These are phyloP conservation scores for Anastrepha obliqua DNA, from an alignment of 1,140 invertebrate genomes.

Conservation along the genomic window DNA sequence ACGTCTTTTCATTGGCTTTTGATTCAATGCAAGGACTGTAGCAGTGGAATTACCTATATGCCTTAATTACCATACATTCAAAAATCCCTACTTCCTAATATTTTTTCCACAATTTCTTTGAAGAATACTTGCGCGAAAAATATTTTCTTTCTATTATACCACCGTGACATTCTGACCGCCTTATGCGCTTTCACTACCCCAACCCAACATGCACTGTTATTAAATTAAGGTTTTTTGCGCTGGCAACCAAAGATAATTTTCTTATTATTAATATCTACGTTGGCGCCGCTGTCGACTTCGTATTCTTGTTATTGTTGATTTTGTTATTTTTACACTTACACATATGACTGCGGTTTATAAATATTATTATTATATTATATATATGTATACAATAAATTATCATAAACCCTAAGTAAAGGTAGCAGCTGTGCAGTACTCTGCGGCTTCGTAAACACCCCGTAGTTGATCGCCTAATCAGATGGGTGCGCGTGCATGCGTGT, in stretches of 20 bases:
- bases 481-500: too few relatives aligned
- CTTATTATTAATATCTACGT: slow-evolving; percentile 9
- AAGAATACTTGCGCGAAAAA: not conserved
- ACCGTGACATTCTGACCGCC: not conserved
- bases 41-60: too few relatives aligned
- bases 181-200: not conserved
- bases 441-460: not conserved
- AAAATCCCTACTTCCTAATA: too few relatives aligned
- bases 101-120: too few relatives aligned
- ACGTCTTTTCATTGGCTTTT: too few relatives aligned
- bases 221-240: slow-evolving; percentile 28
- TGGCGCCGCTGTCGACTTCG: not conserved
- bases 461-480: not conserved
- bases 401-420: not conserved
- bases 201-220: not conserved
- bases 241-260: slow-evolving; percentile 9
- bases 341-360: not conserved
- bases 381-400: not conserved
- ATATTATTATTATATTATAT: not conserved
- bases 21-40: too few relatives aligned
- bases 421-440: not conserved
- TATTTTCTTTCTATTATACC: not conserved
- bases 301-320: not conserved
- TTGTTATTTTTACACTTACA: too few relatives aligned
- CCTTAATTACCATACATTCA: too few relatives aligned